Evolutionary conservation across 2,888 invertebrate species (phyloP).

Genomic region (Eulithis testata): DNA sequence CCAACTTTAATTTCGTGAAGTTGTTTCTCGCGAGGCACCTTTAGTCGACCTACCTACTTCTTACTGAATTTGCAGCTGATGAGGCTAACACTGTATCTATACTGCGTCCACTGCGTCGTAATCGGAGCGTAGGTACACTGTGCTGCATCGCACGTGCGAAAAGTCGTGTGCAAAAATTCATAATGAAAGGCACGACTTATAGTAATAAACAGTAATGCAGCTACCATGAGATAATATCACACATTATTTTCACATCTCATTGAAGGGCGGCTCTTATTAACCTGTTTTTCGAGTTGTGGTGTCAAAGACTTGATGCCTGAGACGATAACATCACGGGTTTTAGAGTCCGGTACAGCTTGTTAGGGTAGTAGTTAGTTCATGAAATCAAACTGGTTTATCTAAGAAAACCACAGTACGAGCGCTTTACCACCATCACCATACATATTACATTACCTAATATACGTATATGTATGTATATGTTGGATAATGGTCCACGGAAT

Average conservation of each 20-base stretch:
- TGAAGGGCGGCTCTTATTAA: constrained; percentile 65
- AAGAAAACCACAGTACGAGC: too few relatives aligned
- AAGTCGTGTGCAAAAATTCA: constrained; percentile 19
- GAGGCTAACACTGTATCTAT: neutral
- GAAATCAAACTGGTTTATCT: neutral
- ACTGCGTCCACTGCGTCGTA: neutral
- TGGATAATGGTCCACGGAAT: neutral
- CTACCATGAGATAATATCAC: constrained; percentile 66
- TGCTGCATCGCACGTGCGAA: constrained; percentile 1
- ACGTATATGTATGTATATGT: too few relatives aligned
- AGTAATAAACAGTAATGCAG: constrained; percentile 57
- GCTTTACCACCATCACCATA: too few relatives aligned
- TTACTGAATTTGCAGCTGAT: neutral
- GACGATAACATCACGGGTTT: constrained; percentile 63
- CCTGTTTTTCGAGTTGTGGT: constrained; percentile 68
- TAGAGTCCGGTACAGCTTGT: constrained; percentile 47
- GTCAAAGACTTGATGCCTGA: constrained; percentile 63
- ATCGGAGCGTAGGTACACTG: neutral
- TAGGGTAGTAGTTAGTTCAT: constrained; percentile 27
- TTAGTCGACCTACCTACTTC: too few relatives aligned
- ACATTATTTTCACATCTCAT: constrained; percentile 75
- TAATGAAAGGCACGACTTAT: constrained; percentile 54
- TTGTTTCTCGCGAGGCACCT: too few relatives aligned
- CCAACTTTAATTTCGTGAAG: too few relatives aligned
- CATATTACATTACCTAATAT: too few relatives aligned